phyloP scores from a whole-genome alignment of 35 echinoderm and acorn worm species.

The Patiria miniata region DNA sequence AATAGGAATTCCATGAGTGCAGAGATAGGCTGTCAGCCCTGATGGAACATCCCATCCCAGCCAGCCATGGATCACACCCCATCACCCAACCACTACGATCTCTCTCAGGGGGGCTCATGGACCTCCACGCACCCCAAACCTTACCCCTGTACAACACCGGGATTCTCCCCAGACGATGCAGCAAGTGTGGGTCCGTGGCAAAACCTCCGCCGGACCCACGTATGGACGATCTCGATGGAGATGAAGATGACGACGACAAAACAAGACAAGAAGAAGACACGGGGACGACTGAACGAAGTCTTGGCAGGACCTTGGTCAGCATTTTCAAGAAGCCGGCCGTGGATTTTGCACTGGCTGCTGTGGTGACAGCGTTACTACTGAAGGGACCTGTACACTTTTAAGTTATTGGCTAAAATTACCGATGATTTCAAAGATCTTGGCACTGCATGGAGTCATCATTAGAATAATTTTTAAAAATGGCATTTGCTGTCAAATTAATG shows the following conservation, averaged over 20 bases:
- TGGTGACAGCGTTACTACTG: conserved; percentile 39
- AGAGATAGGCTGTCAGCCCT: neutral
- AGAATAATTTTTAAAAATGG: too few species aligned
- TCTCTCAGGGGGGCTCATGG: neutral
- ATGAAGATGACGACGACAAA: conserved; percentile 10
- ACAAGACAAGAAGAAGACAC: neutral
- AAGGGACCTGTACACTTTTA: conserved; percentile 39
- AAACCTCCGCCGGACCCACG: neutral
- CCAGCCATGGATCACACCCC: neutral
- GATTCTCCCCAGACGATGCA: neutral
- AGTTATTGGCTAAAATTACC: neutral
- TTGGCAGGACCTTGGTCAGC: conserved; percentile 1
- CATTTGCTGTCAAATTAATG: too few species aligned
- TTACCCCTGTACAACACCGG: neutral
- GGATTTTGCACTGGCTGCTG: conserved; percentile 44
- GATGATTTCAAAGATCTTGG: too few species aligned
- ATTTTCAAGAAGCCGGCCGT: conserved; percentile 59
- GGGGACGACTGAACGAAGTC: neutral
- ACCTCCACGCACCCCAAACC: neutral
- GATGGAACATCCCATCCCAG: neutral
- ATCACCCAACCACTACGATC: neutral
- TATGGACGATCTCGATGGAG: neutral
- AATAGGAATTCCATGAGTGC: neutral
- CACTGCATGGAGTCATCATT: too few species aligned
- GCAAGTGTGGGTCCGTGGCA: neutral